These are phyloP conservation scores for Eupelmus urozonus DNA, from an alignment of 2,888 invertebrate species.

Conservation along the genomic window DNA sequence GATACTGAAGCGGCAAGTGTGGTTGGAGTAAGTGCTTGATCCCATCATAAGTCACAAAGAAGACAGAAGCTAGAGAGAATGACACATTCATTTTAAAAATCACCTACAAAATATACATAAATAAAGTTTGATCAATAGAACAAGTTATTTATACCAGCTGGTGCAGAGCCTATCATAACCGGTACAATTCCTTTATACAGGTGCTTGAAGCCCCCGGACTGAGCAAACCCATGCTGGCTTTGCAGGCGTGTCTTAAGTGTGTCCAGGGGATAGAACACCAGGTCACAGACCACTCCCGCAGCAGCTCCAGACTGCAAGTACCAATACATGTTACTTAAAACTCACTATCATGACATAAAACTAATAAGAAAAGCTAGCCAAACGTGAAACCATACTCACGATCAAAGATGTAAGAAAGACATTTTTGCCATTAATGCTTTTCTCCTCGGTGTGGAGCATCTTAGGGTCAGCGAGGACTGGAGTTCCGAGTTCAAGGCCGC, in stretches of 20 bases:
- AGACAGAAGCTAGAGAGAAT: constrained; percentile 85
- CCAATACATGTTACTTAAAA: constrained; percentile 1
- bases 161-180: constrained; percentile 89
- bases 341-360: background rate
- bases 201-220: constrained; percentile 91
- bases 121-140: constrained; percentile 49
- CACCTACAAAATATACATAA: constrained; percentile 21
- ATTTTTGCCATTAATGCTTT: constrained; percentile 59
- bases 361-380: constrained; percentile 40
- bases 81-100: constrained; percentile 5
- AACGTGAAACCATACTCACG: constrained; percentile 65
- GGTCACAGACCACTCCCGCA: constrained; percentile 94
- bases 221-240: constrained; percentile 91
- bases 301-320: constrained; percentile 72
- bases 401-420: constrained; percentile 69
- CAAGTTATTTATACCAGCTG: constrained; percentile 81
- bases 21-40: constrained; percentile 83
- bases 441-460: constrained; percentile 44
- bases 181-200: constrained; percentile 90
- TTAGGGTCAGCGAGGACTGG: background rate
- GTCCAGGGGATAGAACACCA: constrained; percentile 94
- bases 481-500: constrained; percentile 1
- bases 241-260: constrained; percentile 98
- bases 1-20: constrained; percentile 79
- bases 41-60: constrained; percentile 93